A percentile compares a stretch with the other conserved stretches of the same genome.
Evolutionary conservation across 1,140 invertebrate species (phyloP).

Genomic region (Pristionchus pacificus): DNA sequence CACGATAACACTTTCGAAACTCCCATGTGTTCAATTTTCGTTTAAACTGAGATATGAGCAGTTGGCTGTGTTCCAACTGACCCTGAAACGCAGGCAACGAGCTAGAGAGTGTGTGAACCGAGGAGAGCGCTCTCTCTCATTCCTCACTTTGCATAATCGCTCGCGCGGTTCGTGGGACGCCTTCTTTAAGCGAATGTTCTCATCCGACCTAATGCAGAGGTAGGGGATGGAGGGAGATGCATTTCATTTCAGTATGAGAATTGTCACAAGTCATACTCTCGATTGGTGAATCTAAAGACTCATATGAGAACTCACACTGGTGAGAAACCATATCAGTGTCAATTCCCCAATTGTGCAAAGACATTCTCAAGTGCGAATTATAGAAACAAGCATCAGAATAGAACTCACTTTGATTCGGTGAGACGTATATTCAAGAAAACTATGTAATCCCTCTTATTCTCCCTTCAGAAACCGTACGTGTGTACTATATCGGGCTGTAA

Average conservation of each 20-base stretch:
- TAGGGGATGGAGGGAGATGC: too few species aligned
- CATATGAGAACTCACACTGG: slow-evolving; percentile 81
- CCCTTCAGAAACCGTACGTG: slow-evolving; percentile 86
- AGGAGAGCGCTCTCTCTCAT: too few species aligned
- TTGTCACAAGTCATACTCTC: slow-evolving; percentile 91
- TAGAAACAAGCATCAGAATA: slow-evolving; percentile 93
- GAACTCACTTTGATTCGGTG: slow-evolving; percentile 96
- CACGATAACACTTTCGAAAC: too few species aligned
- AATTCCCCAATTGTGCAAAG: slow-evolving; percentile 88
- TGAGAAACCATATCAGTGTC: slow-evolving; percentile 96
- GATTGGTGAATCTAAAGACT: slow-evolving; percentile 95
- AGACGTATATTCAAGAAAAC: slow-evolving; percentile 28
- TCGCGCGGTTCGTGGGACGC: too few species aligned
- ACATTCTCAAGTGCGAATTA: slow-evolving; percentile 98
- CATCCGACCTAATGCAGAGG: too few species aligned
- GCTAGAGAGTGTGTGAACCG: too few species aligned
- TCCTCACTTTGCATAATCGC: too few species aligned
- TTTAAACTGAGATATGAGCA: too few species aligned
- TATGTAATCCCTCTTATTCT: slow-evolving; percentile 13
- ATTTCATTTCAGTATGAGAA: slow-evolving; percentile 85
- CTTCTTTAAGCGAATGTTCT: too few species aligned
- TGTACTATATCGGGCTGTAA: slow-evolving; percentile 94
- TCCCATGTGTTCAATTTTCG: too few species aligned
- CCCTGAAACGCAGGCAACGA: too few species aligned
- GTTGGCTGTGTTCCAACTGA: too few species aligned